Evolutionary conservation across 1,140 invertebrate species (phyloP), one percentile per base, ranked within the genome.

Genomic region (Meteorus sp.): DNA sequence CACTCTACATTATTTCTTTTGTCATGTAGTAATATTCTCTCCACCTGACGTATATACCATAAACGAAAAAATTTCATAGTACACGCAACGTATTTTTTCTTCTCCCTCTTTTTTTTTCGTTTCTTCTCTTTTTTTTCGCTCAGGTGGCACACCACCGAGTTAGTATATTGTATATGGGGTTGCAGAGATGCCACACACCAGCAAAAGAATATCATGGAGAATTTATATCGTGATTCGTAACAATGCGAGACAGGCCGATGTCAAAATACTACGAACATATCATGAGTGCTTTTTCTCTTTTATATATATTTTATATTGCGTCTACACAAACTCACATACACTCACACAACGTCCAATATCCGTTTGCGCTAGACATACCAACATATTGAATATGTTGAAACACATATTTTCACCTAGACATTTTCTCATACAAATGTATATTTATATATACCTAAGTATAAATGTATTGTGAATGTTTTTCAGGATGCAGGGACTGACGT

Each of bases 401-500:
- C n/a, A n/a, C n/a, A n/a, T n/a, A n/a, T n/a, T n/a, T n/a, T n/a
- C n/a, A n/a, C n/a, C n/a, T n/a, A 29, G 33, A 2, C 9, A n/a
- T n/a, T n/a, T n/a, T n/a, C n/a, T n/a, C n/a, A n/a, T 23, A 43
- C 29, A 23, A 41, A 29, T 39, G 8, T 25, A 48, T 50, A 33
- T 3, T 11, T 3, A 54, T 54, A n/a, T 45, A 54, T 45, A 59
- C 35, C 47, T 58, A 23, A 37, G 41, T 51, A 47, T 56, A 45
- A 51, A 44, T 59, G 39, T 61, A 56, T 55, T 64, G 60, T 68
- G 48, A 61, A 20, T 64, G 56, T 65, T 51, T 56, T 61, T 76
- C 77, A 80, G 76, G 71, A 80, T 78, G 77, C 71, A 68, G 76
- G 70, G 62, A 69, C 68, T 58, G 68, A 64, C 60, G 66, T 67